Percentiles rank a stretch among this genome's conserved stretches.
phyloP scores from a whole-genome alignment of 2,797 vertebrate species.

The Rhinichthys osculus region DNA sequence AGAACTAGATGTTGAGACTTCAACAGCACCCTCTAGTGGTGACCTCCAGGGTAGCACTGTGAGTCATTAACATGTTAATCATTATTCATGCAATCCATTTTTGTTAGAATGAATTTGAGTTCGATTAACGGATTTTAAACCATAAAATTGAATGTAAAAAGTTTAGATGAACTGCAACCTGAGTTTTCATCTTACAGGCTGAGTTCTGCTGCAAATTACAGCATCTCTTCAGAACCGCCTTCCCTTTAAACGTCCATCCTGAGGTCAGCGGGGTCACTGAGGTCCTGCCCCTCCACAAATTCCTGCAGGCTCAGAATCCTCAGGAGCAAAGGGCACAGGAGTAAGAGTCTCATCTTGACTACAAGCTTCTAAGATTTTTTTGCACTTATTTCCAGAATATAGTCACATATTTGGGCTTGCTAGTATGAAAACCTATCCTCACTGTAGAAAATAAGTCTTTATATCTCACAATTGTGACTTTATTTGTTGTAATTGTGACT shows the following conservation, averaged over 20 bases:
- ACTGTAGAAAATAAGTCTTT: neutral
- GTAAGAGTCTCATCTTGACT: constrained; percentile 68
- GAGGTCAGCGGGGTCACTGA: constrained; percentile 54
- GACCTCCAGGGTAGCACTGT: constrained; percentile 69
- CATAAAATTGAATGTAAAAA: neutral
- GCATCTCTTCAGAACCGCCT: constrained; percentile 49
- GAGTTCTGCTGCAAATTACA: constrained; percentile 47
- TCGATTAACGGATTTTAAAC: neutral
- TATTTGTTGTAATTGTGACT: neutral
- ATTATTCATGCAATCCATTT: neutral
- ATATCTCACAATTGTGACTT: neutral
- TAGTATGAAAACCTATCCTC: neutral
- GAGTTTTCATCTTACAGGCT: constrained; percentile 21
- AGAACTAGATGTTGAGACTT: constrained; percentile 77
- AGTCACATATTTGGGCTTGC: neutral
- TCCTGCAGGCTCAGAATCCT: constrained; percentile 79
- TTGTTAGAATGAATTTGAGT: neutral
- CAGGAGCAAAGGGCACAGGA: constrained; percentile 65
- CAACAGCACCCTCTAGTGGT: constrained; percentile 56
- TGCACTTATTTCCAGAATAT: neutral
- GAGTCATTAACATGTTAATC: constrained; percentile 44
- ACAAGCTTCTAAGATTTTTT: neutral
- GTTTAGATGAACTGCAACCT: neutral
- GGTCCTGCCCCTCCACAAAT: constrained; percentile 77
- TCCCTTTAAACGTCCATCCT: constrained; percentile 50